Percentiles rank a stretch among this genome's conserved stretches.
Evolutionary conservation across 2,113 vertebrate species (phyloP).

Genomic region (Mugil cephalus): DNA sequence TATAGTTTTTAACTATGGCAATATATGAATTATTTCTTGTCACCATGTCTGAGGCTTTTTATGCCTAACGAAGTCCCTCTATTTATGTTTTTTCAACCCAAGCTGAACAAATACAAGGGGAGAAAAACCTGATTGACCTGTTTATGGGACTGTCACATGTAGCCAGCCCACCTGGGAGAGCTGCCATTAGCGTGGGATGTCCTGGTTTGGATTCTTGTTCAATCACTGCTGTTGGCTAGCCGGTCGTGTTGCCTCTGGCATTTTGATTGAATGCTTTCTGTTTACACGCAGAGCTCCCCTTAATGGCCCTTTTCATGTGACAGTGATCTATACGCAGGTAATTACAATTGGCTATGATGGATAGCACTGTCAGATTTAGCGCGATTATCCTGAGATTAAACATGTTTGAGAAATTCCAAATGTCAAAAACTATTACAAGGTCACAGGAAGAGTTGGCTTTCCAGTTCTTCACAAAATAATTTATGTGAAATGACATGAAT

Average conservation of each 20-base stretch:
- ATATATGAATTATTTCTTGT: neutral
- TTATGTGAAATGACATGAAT: conserved; percentile 4
- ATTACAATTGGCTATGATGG: conserved; percentile 77
- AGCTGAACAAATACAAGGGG: conserved; percentile 18
- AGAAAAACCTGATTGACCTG: conserved; percentile 23
- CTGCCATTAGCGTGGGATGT: conserved; percentile 35
- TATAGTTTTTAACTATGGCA: no score
- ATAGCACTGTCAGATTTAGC: conserved; percentile 64
- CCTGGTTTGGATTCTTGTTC: conserved; percentile 59
- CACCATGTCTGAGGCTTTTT: neutral
- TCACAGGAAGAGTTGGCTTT: conserved; percentile 28
- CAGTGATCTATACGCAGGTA: conserved; percentile 78
- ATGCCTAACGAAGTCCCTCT: neutral
- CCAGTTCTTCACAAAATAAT: conserved; percentile 16
- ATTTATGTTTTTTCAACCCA: conserved; percentile 10
- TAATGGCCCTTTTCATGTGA: conserved; percentile 68
- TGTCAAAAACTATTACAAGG: conserved; percentile 69
- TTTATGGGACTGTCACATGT: conserved; percentile 41
- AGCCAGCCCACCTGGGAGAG: conserved; percentile 43
- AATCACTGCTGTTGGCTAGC: conserved; percentile 45
- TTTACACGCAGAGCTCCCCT: conserved; percentile 50
- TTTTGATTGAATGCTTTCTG: conserved; percentile 75
- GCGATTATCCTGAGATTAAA: conserved; percentile 75
- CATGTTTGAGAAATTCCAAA: conserved; percentile 72
- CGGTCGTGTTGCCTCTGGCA: conserved; percentile 44